Base-by-base conservation (phyloP, 2,888 invertebrate species). In the Xestoiulus laeticollis region DNA sequence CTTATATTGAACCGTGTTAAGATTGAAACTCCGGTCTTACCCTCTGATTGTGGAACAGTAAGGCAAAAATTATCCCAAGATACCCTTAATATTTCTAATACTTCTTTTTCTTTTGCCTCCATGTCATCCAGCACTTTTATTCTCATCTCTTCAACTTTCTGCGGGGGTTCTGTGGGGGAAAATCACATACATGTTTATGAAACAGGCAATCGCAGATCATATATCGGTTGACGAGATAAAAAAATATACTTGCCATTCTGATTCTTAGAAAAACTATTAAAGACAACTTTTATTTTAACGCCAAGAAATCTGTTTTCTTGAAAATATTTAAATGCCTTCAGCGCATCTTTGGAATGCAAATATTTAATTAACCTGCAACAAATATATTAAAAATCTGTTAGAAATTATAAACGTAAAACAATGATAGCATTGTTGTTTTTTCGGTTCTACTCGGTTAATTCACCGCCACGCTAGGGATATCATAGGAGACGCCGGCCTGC, bases 241-340 rank as follows among this genome's bases (percentile, higher is more conserved):
- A 78, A 26, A 12, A 12, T 30, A 30, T 30, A 30, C 78, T 6
- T 12, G 5, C 78, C 78, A 30, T 16, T 78, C 78, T 14, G 1
- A 59, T 8, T 10, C 0, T 19, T 19, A 22, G 59, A 5, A 8
- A 1, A 8, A 30, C 1, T 30, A 5, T 78, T 30, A 30, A 30
- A 78, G 1, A 16, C 78, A 30, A 78, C 30, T 12, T 78, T 78
- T 78, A 78, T 78, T 30, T 78, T 78, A 30, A 14, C 14, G 14
- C 78, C 78, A 30, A 78, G 78, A 78, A 78, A 78, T 30, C 2
- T 78, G 30, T 78, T 78, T 78, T 78, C 30, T 12, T 78, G 78
- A 78, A 78, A 78, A 14, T 78, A 30, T 3, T 78, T 78, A 6
- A 14, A 78, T 14, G 78, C 78, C 30, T 30, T 78, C 5, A 2